Evolutionary conservation across 2,888 invertebrate genomes (phyloP).

Genomic region (Lasius platythorax): DNA sequence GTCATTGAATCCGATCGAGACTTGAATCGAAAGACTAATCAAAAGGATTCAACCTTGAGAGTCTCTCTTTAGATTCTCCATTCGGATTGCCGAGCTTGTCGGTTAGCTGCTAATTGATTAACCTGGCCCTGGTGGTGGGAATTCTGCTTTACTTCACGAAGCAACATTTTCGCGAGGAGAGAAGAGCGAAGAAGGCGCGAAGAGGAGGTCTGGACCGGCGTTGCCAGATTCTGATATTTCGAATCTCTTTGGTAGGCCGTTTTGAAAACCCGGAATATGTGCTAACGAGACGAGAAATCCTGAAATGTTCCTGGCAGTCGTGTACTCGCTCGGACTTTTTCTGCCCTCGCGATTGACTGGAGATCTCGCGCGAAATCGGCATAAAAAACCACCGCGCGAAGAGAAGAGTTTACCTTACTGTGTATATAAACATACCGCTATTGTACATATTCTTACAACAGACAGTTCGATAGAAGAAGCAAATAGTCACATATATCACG

Average conservation of each 20-base stretch:
- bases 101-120: slow-evolving; percentile 65
- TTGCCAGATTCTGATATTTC: slow-evolving; percentile 24
- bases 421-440: slow-evolving; percentile 42
- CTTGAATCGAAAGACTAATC: not conserved
- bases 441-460: slow-evolving; percentile 43
- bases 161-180: slow-evolving; percentile 19
- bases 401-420: slow-evolving; percentile 1
- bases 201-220: not conserved
- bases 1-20: slow-evolving; percentile 26
- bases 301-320: slow-evolving; percentile 21
- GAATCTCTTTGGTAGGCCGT: slow-evolving; percentile 8
- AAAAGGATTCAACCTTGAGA: not conserved
- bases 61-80: slow-evolving; percentile 38
- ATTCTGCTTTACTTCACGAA: slow-evolving; percentile 18
- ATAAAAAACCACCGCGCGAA: not conserved
- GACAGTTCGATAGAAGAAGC: slow-evolving; percentile 47
- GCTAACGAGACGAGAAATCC: not conserved
- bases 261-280: not conserved
- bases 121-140: slow-evolving; percentile 78
- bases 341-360: not conserved
- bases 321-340: slow-evolving; percentile 24
- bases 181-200: not conserved
- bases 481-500: slow-evolving; percentile 20
- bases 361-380: slow-evolving; percentile 22
- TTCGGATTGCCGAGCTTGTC: slow-evolving; percentile 66